phyloP scores from a whole-genome alignment of 2,888 invertebrate genomes.

The Tupiocoris notatus region DNA sequence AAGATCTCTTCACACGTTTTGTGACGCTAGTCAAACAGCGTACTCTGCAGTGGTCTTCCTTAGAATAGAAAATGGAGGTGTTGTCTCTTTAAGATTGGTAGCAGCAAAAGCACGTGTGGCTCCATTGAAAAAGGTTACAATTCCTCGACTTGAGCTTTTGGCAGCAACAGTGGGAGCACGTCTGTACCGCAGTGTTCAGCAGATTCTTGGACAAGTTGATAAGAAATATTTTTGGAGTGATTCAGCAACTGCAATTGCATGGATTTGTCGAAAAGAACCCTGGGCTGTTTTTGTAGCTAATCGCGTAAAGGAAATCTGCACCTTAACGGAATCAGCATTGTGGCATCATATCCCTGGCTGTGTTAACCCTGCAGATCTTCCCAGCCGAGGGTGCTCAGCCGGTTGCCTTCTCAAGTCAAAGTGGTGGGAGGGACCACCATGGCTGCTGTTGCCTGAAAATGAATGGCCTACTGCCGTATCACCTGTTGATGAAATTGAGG shows the following conservation, averaged over 20 bases:
- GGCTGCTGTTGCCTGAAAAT: conserved; percentile 48
- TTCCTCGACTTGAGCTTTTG: conserved; percentile 52
- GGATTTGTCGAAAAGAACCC: conserved; percentile 49
- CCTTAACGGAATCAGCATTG: conserved; percentile 44
- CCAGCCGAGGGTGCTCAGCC: conserved; percentile 50
- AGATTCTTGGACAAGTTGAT: conserved; percentile 32
- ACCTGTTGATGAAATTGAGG: conserved; percentile 9
- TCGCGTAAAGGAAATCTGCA: conserved; percentile 17
- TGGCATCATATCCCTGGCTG: conserved; percentile 52
- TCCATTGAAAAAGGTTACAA: conserved; percentile 49
- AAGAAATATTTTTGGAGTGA: conserved; percentile 51
- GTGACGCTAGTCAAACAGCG: conserved; percentile 50
- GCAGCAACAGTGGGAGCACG: conserved; percentile 50
- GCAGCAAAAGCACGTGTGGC: conserved; percentile 51
- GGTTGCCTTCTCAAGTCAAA: conserved; percentile 49
- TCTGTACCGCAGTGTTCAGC: conserved; percentile 44
- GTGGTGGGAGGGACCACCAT: conserved; percentile 53
- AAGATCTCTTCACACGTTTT: conserved; percentile 50
- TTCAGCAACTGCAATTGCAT: conserved; percentile 50
- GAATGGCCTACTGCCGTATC: conserved; percentile 48
- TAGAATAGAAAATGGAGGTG: conserved; percentile 43
- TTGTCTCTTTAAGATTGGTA: conserved; percentile 48
- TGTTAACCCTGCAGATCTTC: conserved; percentile 48
- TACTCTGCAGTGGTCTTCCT: conserved; percentile 51
- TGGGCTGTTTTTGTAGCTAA: conserved; percentile 47